Conservation (phyloP, 2,113 vertebrate species). For the Castor canadensis region DNA sequence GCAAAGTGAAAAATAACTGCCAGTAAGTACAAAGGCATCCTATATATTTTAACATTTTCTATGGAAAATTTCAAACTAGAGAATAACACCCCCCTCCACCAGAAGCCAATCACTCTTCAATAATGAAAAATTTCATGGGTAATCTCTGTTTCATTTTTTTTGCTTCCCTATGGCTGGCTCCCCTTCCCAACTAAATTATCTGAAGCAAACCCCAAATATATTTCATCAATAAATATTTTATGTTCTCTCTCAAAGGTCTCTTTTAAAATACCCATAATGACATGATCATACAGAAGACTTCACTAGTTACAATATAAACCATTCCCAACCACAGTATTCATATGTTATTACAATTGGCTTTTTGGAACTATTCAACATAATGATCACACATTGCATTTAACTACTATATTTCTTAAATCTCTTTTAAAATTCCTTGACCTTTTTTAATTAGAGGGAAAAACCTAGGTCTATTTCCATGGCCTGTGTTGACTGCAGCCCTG, state of each 20-base stretch:
- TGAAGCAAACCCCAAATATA: neutral
- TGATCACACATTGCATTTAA: neutral
- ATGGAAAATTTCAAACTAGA: neutral
- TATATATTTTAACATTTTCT: neutral
- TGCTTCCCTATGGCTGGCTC: neutral
- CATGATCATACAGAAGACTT: neutral
- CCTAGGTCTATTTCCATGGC: neutral
- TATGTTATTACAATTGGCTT: neutral
- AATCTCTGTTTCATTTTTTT: neutral
- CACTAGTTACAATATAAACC: neutral
- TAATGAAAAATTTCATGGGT: neutral
- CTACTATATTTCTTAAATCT: neutral
- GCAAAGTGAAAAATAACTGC: neutral
- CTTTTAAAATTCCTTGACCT: neutral
- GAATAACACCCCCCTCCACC: neutral
- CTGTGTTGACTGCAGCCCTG: neutral
- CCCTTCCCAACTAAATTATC: neutral
- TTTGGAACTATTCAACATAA: neutral
- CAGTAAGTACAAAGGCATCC: conserved; percentile 12
- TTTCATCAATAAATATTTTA: neutral
- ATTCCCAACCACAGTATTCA: neutral
- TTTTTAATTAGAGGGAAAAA: neutral
- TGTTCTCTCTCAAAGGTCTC: neutral
- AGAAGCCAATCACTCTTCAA: neutral
- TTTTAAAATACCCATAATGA: neutral